Evolutionary conservation across 2,888 invertebrate species (phyloP), one percentile per base, ranked within the genome.

Genomic region (Sinhomidia bicolor): DNA sequence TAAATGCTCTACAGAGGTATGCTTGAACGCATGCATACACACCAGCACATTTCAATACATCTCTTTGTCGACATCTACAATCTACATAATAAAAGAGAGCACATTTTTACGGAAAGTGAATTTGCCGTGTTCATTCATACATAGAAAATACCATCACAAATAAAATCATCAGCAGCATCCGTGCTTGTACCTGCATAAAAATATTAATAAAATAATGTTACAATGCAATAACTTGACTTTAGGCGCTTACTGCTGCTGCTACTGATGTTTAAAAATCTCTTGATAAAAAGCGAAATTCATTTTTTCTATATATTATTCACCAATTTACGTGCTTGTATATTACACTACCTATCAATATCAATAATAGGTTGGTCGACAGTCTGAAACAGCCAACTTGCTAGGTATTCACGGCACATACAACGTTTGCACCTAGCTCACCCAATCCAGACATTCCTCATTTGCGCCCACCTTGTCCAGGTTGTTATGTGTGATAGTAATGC

Each of bases 51-150:
- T 62, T 68, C 68, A 68, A 17, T 68, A 17, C 41, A 68, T 68
- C 32, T 36, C n/a, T 4, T 68, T 6, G 51, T n/a, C 51, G 12
- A 32, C 32, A 60, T 65, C 65, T n/a, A 68, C 68, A 36, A 68
- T 68, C 68, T 68, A 17, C 36, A 68, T 36, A 68, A 68, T 68
- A 68, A 68, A 68, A 68, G 68, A 12, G 62, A 68, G 68, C 41
- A 68, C 68, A 68, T 68, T 68, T 68, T 41, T n/a, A 68, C 68
- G 36, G 68, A 68, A 68, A 68, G 68, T 68, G 68, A 68, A 68
- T 68, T 68, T 36, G 36, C 68, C n/a, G 36, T 68, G 68, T 41
- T 68, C 68, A 68, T 68, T 68, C 68, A 68, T 41, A 68, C 68
- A n/a, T n/a, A n/a, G 36, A 68, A 68, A 68, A n/a, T 17, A 17